These are phyloP conservation scores for Aulostomus chinensis DNA, from an alignment of 2,797 vertebrate species.

Conservation along the genomic window DNA sequence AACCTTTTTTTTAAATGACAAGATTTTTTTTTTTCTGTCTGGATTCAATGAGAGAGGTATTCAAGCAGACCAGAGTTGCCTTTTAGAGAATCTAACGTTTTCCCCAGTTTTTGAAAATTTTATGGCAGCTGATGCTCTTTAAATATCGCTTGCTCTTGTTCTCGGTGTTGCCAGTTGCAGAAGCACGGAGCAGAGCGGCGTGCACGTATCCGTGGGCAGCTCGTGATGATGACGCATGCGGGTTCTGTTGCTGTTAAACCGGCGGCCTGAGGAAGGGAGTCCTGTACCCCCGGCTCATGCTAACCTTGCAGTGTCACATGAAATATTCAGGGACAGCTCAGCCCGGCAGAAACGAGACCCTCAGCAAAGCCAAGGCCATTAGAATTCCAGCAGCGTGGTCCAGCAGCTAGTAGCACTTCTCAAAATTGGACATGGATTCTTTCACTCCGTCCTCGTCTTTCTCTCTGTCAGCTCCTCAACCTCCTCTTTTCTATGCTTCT, in stretches of 20 bases:
- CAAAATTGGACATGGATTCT: not conserved
- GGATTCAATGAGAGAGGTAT: too few species aligned
- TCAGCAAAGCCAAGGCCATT: conserved; percentile 41
- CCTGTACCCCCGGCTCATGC: conserved; percentile 24
- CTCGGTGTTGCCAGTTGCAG: too few species aligned
- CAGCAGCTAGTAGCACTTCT: conserved; percentile 4
- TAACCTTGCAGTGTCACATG: conserved; percentile 58
- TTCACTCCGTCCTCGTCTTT: not conserved
- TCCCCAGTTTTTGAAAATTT: too few species aligned
- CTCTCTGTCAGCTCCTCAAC: not conserved
- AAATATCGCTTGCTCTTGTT: too few species aligned
- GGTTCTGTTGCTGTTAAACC: conserved; percentile 2
- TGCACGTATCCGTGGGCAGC: too few species aligned
- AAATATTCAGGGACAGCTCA: conserved; percentile 56
- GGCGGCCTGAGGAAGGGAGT: conserved; percentile 14
- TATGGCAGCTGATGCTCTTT: too few species aligned
- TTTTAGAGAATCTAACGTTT: too few species aligned
- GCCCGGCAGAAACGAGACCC: conserved; percentile 52
- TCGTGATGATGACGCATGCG: conserved; percentile 20
- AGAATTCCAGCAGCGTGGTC: conserved; percentile 29
- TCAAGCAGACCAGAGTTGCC: too few species aligned
- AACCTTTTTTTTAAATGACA: too few species aligned
- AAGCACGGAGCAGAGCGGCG: too few species aligned
- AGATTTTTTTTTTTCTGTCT: too few species aligned
- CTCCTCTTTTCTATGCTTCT: not conserved